Evolutionary conservation across 1,140 invertebrate species (phyloP).

Genomic region (Cyclina sinensis): DNA sequence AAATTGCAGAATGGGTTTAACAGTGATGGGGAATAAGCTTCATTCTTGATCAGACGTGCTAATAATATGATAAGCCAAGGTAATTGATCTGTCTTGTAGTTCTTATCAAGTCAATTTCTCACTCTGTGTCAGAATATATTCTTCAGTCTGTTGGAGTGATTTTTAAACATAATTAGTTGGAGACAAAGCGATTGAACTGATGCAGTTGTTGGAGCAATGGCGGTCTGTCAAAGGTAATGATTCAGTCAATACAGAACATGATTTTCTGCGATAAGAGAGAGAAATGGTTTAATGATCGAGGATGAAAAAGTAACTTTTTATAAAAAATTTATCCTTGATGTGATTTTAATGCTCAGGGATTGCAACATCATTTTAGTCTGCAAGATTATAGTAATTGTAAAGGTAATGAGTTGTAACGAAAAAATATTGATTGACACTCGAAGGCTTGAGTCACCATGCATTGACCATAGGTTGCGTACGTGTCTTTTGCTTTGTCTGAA

Average conservation of each 20-base stretch:
- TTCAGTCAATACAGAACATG: not conserved
- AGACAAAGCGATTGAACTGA: not conserved
- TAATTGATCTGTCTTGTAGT: too few species aligned
- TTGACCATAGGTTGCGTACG: not conserved
- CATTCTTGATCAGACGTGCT: too few species aligned
- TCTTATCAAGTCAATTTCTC: too few species aligned
- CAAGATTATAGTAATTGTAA: not conserved
- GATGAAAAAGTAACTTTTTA: not conserved
- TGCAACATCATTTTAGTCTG: not conserved
- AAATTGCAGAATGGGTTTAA: too few species aligned
- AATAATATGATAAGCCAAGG: too few species aligned
- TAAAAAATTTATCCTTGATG: not conserved
- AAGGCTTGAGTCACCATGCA: not conserved
- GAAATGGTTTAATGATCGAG: not conserved
- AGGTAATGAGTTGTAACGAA: conserved; percentile 13
- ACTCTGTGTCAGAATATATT: too few species aligned
- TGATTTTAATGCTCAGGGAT: not conserved
- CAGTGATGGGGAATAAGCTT: too few species aligned
- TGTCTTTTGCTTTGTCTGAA: too few species aligned
- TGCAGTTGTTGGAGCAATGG: not conserved
- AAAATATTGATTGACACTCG: not conserved
- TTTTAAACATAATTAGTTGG: not conserved
- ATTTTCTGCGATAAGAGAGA: not conserved
- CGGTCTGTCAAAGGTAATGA: not conserved
- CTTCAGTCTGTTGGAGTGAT: too few species aligned